Evolutionary conservation across 2,888 invertebrate genomes (phyloP), one percentile per base, ranked within the genome.

Genomic region (Pinctada fucata): DNA sequence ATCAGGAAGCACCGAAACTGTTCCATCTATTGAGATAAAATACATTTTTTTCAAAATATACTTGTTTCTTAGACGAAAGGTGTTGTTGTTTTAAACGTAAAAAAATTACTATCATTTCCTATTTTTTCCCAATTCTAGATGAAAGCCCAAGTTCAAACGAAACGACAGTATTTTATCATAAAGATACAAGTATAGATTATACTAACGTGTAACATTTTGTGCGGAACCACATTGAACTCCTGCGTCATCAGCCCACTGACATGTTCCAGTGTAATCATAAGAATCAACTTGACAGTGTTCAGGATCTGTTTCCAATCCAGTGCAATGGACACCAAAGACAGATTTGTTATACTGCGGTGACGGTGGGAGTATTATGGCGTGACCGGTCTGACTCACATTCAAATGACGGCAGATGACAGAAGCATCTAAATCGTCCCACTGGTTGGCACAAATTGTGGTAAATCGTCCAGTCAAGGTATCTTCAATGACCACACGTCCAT

Each of bases 341-440:
- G 50, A 31, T 50, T 50, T 65, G 67, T 74, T 74, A 47, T n/a
- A 74, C 10, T 45, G 16, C 51, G 10, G 10, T 45, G 65, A 65
- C 65, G 66, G 65, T 64, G 74, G 74, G 2, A 66, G 16, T 16
- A 58, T 6, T 13, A 16, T 68, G 3, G 75, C 75, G 16, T 58
- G 58, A 10, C 75, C 75, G 10, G 58, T 68, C 6, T 58, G 58
- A 6, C 66, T 8, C 45, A 51, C 13, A 31, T 66, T 66, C 75
- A 67, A 47, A 5, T 69, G 68, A 31, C 75, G 75, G 51, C 75
- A 75, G 8, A 75, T 13, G 4, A 75, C 75, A 13, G 47, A 16
- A n/a, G 75, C 75, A 52, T 67, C 68, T 6, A 16, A 13, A 51
- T 75, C 75, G 16, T 67, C 69, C 75, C 75, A 75, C 3, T 8